Base-by-base conservation (phyloP, 1,140 invertebrate species). In the Tribolium castaneum region DNA sequence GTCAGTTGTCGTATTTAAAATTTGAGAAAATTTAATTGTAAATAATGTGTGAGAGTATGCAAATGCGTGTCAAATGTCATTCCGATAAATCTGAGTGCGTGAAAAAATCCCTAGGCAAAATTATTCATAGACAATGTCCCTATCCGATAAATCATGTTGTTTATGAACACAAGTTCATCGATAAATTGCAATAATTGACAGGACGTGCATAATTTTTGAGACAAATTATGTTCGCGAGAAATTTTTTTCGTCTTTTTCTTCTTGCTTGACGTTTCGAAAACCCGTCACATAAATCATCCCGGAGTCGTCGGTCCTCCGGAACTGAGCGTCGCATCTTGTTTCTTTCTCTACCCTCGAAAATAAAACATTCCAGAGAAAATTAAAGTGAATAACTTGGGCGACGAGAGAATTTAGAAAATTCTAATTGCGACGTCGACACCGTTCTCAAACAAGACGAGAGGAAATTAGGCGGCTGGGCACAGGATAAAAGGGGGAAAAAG, bases 131-230 rank as follows among this genome's bases (percentile, higher is more conserved):
- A 66, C 54, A 35, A 14, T 35, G 22, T 62, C 56, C 56, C 9
- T 16, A 66, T 35, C 59, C 30, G 25, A 66, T 66, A 66, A 66
- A 66, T 66, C 59, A 66, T n/a, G n/a, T 13, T 35, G 25, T 66
- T 66, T 66, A 66, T 35, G 59, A 35, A 66, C 59, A 14, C 59
- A 30, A 34, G 59, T 66, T 30, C 59, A 66, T 66, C 59, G 30
- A 66, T 66, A 66, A 66, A 66, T 66, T 35, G 59, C 59, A 66
- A 12, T 66, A 66, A 66, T 66, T 66, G 59, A 66, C 59, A 66
- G 25, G 7, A 25, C 56, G 9, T 62, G 56, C 56, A 62, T 62
- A 62, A 25, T 62, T 62, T 62, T 54, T 54, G 52, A 54, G 52
- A 54, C 52, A 54, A 54, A 54, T 54, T 54, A 16, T 54, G 52